Conservation (phyloP, 2,113 vertebrate species). For the Panurus biarmicus region DNA sequence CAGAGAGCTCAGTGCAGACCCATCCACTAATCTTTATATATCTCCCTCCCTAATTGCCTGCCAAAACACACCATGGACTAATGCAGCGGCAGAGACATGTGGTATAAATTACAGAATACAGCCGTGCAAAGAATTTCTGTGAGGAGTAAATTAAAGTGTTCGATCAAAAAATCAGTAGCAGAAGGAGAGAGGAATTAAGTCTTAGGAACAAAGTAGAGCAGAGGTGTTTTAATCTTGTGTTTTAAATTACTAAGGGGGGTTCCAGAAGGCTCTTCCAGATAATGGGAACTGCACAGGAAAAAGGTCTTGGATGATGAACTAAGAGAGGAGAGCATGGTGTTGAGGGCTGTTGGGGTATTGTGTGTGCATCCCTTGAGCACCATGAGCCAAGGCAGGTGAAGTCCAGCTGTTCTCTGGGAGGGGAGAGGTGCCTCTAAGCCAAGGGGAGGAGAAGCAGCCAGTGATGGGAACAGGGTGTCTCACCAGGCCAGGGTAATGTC, state of each 20-base stretch:
- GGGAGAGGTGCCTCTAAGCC: not conserved
- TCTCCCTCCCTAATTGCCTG: conserved; percentile 14
- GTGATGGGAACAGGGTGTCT: not conserved
- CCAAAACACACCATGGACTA: conserved; percentile 16
- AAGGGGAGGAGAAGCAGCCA: not conserved
- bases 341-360: accelerated
- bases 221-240: conserved; percentile 5
- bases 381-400: not conserved
- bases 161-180: conserved; percentile 41
- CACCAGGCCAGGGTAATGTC: accelerated
- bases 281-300: not conserved
- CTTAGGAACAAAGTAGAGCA: conserved; percentile 8
- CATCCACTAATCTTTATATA: conserved; percentile 42
- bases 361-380: accelerated
- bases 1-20: not conserved
- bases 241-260: not conserved
- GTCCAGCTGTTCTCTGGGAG: not conserved
- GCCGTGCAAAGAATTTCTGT: conserved; percentile 2
- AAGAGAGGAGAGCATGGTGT: not conserved
- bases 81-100: not conserved
- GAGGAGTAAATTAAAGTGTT: conserved; percentile 54
- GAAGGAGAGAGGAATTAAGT: conserved; percentile 34
- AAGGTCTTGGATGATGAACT: not conserved
- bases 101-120: conserved; percentile 31
- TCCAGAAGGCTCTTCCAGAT: conserved; percentile 8